Evolutionary conservation across 2,113 vertebrate species (phyloP).

Genomic region (Morone saxatilis): DNA sequence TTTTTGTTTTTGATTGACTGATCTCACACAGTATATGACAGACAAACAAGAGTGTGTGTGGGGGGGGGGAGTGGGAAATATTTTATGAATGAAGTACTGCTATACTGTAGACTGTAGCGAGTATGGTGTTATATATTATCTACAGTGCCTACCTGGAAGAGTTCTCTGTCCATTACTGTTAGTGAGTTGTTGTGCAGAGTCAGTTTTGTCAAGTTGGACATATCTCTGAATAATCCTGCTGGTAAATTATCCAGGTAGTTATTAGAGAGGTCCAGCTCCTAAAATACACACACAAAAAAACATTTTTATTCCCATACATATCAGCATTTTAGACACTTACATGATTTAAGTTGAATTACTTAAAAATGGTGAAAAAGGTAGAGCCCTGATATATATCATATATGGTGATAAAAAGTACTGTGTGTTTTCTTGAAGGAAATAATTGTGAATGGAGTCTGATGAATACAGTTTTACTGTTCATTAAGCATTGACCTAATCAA

Average conservation of each 20-base stretch:
- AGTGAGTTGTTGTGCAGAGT: constrained; percentile 97
- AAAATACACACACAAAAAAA: constrained; percentile 29
- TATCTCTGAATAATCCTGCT: constrained; percentile 89
- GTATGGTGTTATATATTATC: not conserved
- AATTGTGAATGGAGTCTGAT: not conserved
- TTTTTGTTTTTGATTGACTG: not conserved
- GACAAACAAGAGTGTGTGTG: not conserved
- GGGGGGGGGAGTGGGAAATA: too few relatives aligned
- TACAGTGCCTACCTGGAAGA: constrained; percentile 85
- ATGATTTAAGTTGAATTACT: not conserved
- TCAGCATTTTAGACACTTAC: not conserved
- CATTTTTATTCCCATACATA: not conserved
- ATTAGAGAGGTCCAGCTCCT: constrained; percentile 94
- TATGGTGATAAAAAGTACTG: not conserved
- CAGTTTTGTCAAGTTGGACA: constrained; percentile 92
- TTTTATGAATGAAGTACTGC: too few relatives aligned
- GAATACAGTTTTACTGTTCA: not conserved
- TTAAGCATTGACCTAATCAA: not conserved
- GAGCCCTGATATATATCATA: not conserved
- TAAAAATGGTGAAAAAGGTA: not conserved
- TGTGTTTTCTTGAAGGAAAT: not conserved
- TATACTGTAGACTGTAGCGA: too few relatives aligned
- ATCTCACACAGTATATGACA: not conserved
- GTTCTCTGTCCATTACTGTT: constrained; percentile 91
- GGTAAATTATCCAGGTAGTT: constrained; percentile 98